These are phyloP conservation scores for Chamaea fasciata DNA, from an alignment of 2,113 vertebrate species.

Conservation along the genomic window DNA sequence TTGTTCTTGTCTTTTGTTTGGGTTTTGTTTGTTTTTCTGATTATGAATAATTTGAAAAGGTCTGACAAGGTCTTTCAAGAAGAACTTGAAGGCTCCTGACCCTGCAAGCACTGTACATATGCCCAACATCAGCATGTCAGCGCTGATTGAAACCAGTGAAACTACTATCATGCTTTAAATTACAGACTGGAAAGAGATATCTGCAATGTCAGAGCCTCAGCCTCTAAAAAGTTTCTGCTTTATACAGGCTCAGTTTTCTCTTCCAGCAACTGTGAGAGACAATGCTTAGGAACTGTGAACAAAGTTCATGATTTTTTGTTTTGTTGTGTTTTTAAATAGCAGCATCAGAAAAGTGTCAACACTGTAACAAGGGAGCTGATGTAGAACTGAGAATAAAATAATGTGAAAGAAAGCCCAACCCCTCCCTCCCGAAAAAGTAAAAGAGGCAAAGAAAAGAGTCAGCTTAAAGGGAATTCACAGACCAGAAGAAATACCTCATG, in stretches of 20 bases:
- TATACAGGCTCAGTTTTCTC: background rate
- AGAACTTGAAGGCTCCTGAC: background rate
- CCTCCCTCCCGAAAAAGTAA: background rate
- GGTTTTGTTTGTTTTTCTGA: background rate
- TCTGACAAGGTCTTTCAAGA: background rate
- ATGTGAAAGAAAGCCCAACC: background rate
- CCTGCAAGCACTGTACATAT: background rate
- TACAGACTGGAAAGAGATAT: background rate
- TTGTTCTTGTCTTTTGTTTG: too few species aligned
- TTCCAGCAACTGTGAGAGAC: background rate
- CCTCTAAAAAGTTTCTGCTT: background rate
- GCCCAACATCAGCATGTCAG: background rate
- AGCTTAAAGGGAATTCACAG: conserved; percentile 23
- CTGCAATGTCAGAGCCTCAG: background rate
- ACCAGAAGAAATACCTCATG: conserved; percentile 41
- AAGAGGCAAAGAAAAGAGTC: conserved; percentile 14
- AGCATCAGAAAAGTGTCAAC: background rate
- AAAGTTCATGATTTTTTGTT: background rate
- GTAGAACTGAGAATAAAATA: background rate
- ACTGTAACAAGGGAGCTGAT: background rate
- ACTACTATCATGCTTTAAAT: background rate
- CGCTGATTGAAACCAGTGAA: background rate
- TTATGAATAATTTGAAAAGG: background rate
- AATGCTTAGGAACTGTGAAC: background rate
- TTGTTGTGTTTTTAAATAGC: background rate